Conservation (phyloP, 2,113 vertebrate species). For the Lates calcarifer region DNA sequence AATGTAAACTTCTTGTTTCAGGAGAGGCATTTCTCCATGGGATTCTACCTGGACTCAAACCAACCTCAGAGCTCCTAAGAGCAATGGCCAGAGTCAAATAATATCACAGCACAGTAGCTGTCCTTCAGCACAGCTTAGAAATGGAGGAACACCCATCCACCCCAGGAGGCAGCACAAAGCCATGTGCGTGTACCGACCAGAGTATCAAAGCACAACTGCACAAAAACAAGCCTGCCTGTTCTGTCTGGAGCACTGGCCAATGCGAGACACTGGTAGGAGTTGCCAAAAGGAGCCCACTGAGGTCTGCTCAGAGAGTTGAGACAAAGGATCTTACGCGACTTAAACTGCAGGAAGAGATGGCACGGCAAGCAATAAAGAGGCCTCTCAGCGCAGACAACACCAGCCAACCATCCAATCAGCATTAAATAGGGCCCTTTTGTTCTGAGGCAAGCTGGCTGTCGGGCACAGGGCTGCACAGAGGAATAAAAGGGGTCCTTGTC, state of each 20-base stretch:
- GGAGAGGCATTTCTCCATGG: constrained; percentile 21
- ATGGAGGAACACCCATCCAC: constrained; percentile 21
- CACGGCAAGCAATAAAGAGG: constrained; percentile 58
- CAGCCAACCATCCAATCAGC: constrained; percentile 60
- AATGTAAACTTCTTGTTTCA: constrained; percentile 32
- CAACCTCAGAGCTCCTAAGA: constrained; percentile 35
- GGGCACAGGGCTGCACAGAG: constrained; percentile 61
- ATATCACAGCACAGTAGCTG: constrained; percentile 27
- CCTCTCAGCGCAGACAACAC: constrained; percentile 54
- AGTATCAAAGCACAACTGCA: constrained; percentile 64
- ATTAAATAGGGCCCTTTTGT: constrained; percentile 69
- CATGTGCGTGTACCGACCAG: constrained; percentile 9
- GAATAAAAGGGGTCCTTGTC: constrained; percentile 76
- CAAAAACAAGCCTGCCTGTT: constrained; percentile 31
- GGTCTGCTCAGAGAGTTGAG: constrained; percentile 33
- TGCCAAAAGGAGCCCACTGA: constrained; percentile 44
- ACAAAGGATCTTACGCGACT: constrained; percentile 42
- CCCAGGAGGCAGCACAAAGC: constrained; percentile 22
- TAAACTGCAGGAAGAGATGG: constrained; percentile 57
- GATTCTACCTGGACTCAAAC: constrained; percentile 39
- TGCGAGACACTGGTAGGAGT: constrained; percentile 20
- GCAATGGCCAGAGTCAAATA: constrained; percentile 3
- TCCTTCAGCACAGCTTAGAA: constrained; percentile 15
- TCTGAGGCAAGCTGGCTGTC: constrained; percentile 54
- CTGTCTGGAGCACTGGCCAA: constrained; percentile 33